Percentiles rank a stretch among this genome's conserved stretches.
Conservation (phyloP, 2,113 vertebrate species). For the Calyptommatus sinebrachiatus region DNA sequence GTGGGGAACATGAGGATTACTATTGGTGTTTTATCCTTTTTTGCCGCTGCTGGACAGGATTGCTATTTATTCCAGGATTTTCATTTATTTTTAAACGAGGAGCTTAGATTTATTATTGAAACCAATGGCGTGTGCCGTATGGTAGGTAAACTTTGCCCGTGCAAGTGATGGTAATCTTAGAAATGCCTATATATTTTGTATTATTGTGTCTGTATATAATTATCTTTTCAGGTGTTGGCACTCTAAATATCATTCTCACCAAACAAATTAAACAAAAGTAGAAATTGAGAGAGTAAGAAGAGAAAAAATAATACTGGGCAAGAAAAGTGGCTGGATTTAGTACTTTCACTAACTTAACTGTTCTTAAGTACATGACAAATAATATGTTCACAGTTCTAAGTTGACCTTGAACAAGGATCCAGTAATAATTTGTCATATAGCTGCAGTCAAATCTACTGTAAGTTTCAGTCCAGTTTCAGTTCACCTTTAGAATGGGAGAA, state of each 20-base stretch:
- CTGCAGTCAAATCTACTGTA: too few species aligned
- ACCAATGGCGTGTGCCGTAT: not conserved
- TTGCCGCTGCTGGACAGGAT: constrained; percentile 31
- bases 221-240: constrained; percentile 11
- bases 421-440: too few species aligned
- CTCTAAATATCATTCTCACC: not conserved
- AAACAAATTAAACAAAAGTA: too few species aligned
- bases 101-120: constrained; percentile 29
- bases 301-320: too few species aligned
- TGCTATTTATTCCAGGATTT: constrained; percentile 30
- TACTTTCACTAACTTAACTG: too few species aligned
- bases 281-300: too few species aligned
- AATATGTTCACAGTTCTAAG: too few species aligned
- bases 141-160: constrained; percentile 9
- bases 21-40: constrained; percentile 47
- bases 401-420: too few species aligned
- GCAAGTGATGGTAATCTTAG: not conserved
- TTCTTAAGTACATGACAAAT: too few species aligned
- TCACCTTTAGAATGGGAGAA: too few species aligned
- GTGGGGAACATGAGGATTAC: constrained; percentile 36
- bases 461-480: too few species aligned
- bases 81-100: constrained; percentile 40
- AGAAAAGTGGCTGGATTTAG: too few species aligned
- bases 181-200: constrained; percentile 9
- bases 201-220: not conserved